These are phyloP conservation scores for Diorhabda elongata DNA, from an alignment of 1,140 invertebrate species.

Conservation along the genomic window DNA sequence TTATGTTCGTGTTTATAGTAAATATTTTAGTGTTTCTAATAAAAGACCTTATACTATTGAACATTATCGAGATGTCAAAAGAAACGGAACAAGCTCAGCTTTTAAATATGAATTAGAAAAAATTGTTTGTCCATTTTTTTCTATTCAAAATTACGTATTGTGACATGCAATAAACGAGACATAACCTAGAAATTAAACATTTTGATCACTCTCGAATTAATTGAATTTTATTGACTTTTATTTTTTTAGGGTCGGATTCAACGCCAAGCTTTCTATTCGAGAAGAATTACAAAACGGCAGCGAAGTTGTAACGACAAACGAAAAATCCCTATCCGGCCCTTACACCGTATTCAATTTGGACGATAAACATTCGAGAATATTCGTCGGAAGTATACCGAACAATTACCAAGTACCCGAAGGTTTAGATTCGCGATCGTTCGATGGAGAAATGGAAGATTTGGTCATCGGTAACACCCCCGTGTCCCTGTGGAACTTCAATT, in stretches of 20 bases:
- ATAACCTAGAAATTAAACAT: too few species aligned
- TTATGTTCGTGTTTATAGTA: too few species aligned
- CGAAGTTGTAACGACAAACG: conserved; percentile 53
- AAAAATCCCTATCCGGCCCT: conserved; percentile 62
- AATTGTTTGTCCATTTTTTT: too few species aligned
- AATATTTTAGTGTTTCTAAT: too few species aligned
- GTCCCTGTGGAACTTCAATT: conserved; percentile 90
- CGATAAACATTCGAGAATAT: conserved; percentile 78
- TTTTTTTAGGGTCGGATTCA: conserved; percentile 69
- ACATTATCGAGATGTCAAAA: too few species aligned
- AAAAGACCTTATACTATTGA: too few species aligned
- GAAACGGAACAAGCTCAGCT: too few species aligned
- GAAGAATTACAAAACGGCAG: conserved; percentile 66
- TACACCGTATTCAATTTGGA: conserved; percentile 85
- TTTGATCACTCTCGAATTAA: too few species aligned
- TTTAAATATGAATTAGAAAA: too few species aligned
- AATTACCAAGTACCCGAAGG: conserved; percentile 64
- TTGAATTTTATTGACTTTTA: not conserved
- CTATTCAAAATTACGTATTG: too few species aligned
- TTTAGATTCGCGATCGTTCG: conserved; percentile 70
- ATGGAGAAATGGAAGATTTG: conserved; percentile 87
- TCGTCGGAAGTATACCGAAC: conserved; percentile 82
- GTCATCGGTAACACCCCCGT: conserved; percentile 82
- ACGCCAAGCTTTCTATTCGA: conserved; percentile 73
- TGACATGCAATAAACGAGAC: too few species aligned